Evolutionary conservation across 53 echinoderm and acorn worm species (phyloP).

Genomic region (Echinometra lucunter): DNA sequence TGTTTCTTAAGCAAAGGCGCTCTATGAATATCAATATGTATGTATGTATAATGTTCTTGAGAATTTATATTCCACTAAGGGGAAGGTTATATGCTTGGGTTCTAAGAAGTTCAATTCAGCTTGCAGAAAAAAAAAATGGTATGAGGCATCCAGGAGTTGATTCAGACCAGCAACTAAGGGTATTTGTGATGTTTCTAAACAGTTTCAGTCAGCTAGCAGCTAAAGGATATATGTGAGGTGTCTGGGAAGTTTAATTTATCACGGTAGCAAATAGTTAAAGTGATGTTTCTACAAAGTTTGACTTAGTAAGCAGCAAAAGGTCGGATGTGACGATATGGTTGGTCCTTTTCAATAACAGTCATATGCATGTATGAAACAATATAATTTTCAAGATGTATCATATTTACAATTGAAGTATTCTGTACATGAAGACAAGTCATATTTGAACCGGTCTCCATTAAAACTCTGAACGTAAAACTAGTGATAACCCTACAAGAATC

Average conservation of each 20-base stretch:
- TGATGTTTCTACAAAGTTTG: not conserved
- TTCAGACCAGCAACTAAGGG: not conserved
- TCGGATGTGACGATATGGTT: not conserved
- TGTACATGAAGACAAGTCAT: not conserved
- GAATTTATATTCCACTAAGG: no score
- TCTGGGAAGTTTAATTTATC: not conserved
- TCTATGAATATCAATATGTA: no score
- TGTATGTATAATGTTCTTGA: no score
- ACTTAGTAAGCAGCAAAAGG: not conserved
- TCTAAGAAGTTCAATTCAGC: not conserved
- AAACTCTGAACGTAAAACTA: not conserved
- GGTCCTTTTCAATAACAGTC: conserved; percentile 46
- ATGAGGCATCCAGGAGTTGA: no score
- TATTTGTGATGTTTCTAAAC: not conserved
- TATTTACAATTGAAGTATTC: conserved; percentile 21
- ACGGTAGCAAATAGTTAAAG: not conserved
- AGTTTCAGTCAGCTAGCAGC: not conserved
- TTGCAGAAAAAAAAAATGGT: not conserved
- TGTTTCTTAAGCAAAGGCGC: no score
- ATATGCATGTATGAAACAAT: conserved; percentile 46
- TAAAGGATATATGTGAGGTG: not conserved
- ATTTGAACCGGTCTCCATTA: not conserved
- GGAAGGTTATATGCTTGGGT: no score
- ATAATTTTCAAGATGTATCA: conserved; percentile 14
- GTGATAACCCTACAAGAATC: not conserved